Percentiles rank a stretch among this genome's conserved stretches.
phyloP scores from a whole-genome alignment of 2,113 vertebrate species.

The Arothron firmamentum region DNA sequence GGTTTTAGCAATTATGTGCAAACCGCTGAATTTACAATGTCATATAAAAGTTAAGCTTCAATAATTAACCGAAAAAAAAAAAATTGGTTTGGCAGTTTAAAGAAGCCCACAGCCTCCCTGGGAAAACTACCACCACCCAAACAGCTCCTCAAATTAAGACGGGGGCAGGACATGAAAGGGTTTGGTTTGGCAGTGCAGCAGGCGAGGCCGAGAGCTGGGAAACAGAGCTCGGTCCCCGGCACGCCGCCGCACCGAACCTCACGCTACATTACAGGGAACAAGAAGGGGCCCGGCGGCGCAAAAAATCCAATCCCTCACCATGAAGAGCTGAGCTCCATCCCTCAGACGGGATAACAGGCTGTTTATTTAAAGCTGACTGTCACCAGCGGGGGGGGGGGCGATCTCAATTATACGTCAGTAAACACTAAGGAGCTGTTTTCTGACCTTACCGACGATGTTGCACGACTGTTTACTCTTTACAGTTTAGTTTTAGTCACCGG shows the following conservation, averaged over 20 bases:
- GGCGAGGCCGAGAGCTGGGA: slow-evolving; percentile 32
- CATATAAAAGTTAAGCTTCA: slow-evolving; percentile 32
- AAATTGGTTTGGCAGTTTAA: slow-evolving; percentile 36
- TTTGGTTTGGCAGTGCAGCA: slow-evolving; percentile 46
- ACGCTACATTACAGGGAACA: slow-evolving; percentile 46
- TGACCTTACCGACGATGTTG: too few relatives aligned
- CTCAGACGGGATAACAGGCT: slow-evolving; percentile 20
- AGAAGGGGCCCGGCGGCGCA: slow-evolving; percentile 39
- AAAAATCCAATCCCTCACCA: slow-evolving; percentile 40
- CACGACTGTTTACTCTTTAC: too few relatives aligned
- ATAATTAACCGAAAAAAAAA: slow-evolving; percentile 19
- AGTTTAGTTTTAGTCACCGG: too few relatives aligned
- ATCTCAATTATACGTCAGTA: too few relatives aligned
- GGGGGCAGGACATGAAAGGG: slow-evolving; percentile 12
- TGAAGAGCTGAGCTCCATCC: slow-evolving; percentile 27
- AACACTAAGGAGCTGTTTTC: too few relatives aligned
- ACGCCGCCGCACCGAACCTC: slow-evolving; percentile 36
- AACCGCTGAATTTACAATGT: slow-evolving; percentile 32
- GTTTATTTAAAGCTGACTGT: too few relatives aligned
- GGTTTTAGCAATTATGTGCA: slow-evolving; percentile 26
- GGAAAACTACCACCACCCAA: slow-evolving; percentile 33
- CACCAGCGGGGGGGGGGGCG: too few relatives aligned
- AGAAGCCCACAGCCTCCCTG: slow-evolving; percentile 3
- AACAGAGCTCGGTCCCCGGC: slow-evolving; percentile 28
- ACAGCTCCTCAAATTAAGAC: slow-evolving; percentile 32